A percentile compares a stretch with the other conserved stretches of the same genome.
These are phyloP conservation scores for Chiroxiphia lanceolata DNA, from an alignment of 2,797 vertebrate species.

Conservation along the genomic window DNA sequence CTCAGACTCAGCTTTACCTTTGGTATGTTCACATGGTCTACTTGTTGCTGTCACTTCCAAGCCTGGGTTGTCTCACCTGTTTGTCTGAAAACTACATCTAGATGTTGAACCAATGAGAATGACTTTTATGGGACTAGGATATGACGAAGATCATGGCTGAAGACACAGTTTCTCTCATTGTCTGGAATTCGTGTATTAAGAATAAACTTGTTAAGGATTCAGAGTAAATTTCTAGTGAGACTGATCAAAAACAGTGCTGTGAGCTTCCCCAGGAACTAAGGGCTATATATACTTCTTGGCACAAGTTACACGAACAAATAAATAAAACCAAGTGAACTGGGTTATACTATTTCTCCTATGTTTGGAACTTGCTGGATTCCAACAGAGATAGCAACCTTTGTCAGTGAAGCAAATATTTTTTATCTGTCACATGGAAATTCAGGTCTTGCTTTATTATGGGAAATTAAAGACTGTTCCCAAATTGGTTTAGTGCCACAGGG, in stretches of 20 bases:
- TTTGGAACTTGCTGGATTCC: slow-evolving; percentile 4
- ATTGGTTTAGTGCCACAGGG: not conserved
- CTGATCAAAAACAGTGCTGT: not conserved
- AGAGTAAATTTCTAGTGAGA: not conserved
- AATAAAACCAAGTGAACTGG: slow-evolving; percentile 19
- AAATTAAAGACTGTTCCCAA: not conserved
- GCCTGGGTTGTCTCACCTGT: not conserved
- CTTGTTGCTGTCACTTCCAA: not conserved
- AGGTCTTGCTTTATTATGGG: not conserved
- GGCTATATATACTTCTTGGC: slow-evolving; percentile 44
- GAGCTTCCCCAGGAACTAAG: slow-evolving; percentile 20
- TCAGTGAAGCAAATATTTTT: not conserved
- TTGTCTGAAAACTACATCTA: not conserved
- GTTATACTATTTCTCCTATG: not conserved
- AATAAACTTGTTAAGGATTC: not conserved
- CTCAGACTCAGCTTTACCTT: not conserved
- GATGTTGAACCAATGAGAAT: not conserved
- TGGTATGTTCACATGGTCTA: fast-evolving
- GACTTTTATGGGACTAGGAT: not conserved
- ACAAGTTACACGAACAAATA: slow-evolving; percentile 17
- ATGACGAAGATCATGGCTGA: not conserved
- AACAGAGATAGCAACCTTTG: not conserved
- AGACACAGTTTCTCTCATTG: not conserved
- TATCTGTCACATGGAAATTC: not conserved
- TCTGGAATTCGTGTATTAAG: not conserved